These are phyloP conservation scores for Amiota mariae DNA, from an alignment of 2,888 invertebrate genomes.

Conservation along the genomic window DNA sequence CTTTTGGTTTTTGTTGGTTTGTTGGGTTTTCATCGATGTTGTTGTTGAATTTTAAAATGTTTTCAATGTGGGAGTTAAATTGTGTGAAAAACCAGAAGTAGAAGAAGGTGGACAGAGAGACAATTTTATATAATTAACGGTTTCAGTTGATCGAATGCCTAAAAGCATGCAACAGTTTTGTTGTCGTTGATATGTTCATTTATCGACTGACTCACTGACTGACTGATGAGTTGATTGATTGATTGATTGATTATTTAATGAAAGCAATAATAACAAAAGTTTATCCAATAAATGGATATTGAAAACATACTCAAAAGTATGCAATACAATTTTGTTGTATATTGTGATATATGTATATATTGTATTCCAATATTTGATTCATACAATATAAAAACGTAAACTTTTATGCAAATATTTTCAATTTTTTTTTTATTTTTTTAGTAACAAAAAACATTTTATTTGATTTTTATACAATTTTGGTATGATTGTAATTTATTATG, in stretches of 20 bases:
- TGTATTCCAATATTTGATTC: too few species aligned
- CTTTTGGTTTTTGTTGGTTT: constrained; percentile 18
- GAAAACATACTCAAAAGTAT: not conserved
- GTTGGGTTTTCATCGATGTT: too few species aligned
- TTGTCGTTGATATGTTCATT: not conserved
- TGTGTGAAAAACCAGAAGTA: too few species aligned
- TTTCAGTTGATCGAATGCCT: constrained; percentile 32
- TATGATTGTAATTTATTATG: too few species aligned
- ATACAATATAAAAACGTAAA: too few species aligned
- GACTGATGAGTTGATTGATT: not conserved
- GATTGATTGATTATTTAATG: constrained; percentile 1
- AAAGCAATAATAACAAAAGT: not conserved
- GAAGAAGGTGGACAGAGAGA: not conserved
- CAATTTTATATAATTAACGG: constrained; percentile 10
- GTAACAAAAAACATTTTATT: too few species aligned
- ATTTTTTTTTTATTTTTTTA: too few species aligned
- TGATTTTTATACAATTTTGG: too few species aligned
- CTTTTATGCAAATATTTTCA: too few species aligned
- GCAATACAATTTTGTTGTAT: not conserved
- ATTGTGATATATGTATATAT: too few species aligned
- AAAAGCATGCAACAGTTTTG: constrained; percentile 17
- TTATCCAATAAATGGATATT: not conserved
- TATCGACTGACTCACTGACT: not conserved
- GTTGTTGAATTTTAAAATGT: not conserved
- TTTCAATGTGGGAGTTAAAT: too few species aligned